Conservation (phyloP, 92 coral and sea anemone genomes). For the Montipora capitata region DNA sequence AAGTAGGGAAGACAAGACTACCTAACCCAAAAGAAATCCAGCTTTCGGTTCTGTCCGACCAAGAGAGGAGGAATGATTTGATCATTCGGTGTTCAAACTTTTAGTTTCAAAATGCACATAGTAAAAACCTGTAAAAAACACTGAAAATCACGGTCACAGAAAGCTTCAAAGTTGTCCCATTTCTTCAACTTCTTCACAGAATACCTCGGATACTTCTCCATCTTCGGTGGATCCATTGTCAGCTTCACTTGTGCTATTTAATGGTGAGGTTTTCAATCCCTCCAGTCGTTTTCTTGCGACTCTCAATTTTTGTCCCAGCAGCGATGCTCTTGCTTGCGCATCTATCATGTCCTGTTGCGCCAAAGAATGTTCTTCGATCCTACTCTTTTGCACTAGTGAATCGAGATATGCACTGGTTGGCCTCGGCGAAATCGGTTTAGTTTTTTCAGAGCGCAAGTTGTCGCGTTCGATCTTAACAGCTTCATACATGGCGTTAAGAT, state of each 20-base stretch:
- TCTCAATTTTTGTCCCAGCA: slow-evolving; percentile 36
- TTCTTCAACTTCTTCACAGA: background rate
- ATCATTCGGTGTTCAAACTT: no score
- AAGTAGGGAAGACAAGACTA: no score
- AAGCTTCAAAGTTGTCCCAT: background rate
- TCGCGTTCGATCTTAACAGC: slow-evolving; percentile 42
- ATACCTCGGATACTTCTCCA: slow-evolving; percentile 2
- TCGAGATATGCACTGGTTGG: slow-evolving; percentile 24
- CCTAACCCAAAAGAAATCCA: no score
- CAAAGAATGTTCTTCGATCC: background rate
- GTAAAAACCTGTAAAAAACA: no score
- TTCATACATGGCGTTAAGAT: slow-evolving; percentile 37
- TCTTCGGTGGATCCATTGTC: background rate
- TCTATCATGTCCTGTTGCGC: slow-evolving; percentile 33
- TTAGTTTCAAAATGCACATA: no score
- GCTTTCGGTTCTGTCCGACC: no score
- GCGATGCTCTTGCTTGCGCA: slow-evolving; percentile 26
- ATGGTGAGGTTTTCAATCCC: slow-evolving; percentile 16
- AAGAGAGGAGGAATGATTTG: no score
- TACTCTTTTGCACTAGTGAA: slow-evolving; percentile 3
- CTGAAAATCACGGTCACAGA: no score
- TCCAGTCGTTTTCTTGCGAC: slow-evolving; percentile 43
- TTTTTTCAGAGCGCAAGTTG: slow-evolving; percentile 16
- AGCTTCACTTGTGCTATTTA: background rate
- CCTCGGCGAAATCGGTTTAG: slow-evolving; percentile 32